Base-by-base conservation (phyloP, 2,888 invertebrate genomes). In the Lasiommata megera region DNA sequence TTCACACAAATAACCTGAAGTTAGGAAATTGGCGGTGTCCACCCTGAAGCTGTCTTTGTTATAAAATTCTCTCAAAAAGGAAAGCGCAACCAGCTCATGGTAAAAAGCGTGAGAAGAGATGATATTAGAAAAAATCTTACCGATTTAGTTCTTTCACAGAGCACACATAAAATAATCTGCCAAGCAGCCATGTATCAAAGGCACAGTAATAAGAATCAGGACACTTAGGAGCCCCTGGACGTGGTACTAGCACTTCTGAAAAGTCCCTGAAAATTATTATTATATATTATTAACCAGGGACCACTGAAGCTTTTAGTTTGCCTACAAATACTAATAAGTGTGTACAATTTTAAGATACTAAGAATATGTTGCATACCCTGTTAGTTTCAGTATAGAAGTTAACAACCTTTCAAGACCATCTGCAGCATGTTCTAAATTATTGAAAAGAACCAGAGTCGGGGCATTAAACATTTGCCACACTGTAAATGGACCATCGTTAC, bases 121-220 rank as follows among this genome's bases (percentile, higher is more conserved):
- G n/a, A n/a, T n/a, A n/a, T n/a, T n/a, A n/a, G n/a, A n/a, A n/a
- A n/a, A 23, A 23, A 28, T 57, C 76, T 73, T 80, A 92, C 92
- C 85, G 83, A 50, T 75, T 72, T 38, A 93, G 74, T 67, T 92
- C 87, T 50, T 92, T 84, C 2, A 91, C 86, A 38, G 92, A 92
- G 73, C 93, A 87, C 36, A 94, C 82, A 80, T 93, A 93, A 73
- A 94, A 94, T 67, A 94, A 83, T 70, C 92, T 86, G n/a, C 94
- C 94, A 54, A 94, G 82, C 1, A 94, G 76, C 94, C 94, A 95
- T 12, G 92, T 92, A 54, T 93, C 93, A 66, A 94, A 94, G 1
- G 93, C 79, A 69, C 82, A 77, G 67, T 92, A 92, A 66, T 89
- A 84, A 40, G 79, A 75, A 61, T 88, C 89, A 23, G 89, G 84